Percentiles rank a stretch among this genome's conserved stretches.
phyloP scores from a whole-genome alignment of 37 sponge, comb jelly and placozoan genomes.

The Dysidea cf. avara region DNA sequence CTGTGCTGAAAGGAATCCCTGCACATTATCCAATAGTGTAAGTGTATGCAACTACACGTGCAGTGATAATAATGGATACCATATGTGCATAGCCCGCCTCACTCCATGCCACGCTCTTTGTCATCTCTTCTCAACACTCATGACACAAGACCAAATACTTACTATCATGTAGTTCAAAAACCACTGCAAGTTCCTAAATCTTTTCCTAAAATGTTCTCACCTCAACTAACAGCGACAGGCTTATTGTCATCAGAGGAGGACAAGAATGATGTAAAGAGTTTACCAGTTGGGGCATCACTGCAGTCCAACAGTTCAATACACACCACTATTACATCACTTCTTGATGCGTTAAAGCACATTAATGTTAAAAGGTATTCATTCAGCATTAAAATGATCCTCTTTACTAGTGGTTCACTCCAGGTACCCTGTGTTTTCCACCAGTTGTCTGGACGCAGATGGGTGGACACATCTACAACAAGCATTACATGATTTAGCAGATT shows the following conservation, averaged over 20 bases:
- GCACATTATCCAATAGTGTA: constrained; percentile 38
- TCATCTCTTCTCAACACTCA: constrained; percentile 9
- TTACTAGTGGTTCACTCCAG: too few species aligned
- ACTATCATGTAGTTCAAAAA: constrained; percentile 5
- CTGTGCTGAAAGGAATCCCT: constrained; percentile 41
- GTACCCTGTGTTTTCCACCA: constrained; percentile 20
- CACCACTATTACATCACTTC: constrained; percentile 12
- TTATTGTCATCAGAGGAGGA: neutral
- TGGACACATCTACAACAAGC: constrained; percentile 21
- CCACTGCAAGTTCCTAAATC: constrained; percentile 4
- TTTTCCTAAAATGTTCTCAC: constrained; percentile 20
- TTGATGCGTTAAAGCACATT: neutral
- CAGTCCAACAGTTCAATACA: constrained; percentile 19
- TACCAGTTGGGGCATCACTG: constrained; percentile 38
- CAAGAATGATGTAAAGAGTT: neutral
- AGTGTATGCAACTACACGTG: neutral
- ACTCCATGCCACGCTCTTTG: neutral
- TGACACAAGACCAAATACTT: neutral
- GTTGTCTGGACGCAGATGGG: constrained; percentile 47
- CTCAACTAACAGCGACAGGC: neutral
- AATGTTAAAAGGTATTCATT: neutral
- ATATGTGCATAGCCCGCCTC: neutral
- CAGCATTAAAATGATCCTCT: too few species aligned
- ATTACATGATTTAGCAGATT: constrained; percentile 25
- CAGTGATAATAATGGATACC: constrained; percentile 3